These are phyloP conservation scores for Tragulus kanchil DNA, from an alignment of 2,113 vertebrate genomes.

Conservation along the genomic window DNA sequence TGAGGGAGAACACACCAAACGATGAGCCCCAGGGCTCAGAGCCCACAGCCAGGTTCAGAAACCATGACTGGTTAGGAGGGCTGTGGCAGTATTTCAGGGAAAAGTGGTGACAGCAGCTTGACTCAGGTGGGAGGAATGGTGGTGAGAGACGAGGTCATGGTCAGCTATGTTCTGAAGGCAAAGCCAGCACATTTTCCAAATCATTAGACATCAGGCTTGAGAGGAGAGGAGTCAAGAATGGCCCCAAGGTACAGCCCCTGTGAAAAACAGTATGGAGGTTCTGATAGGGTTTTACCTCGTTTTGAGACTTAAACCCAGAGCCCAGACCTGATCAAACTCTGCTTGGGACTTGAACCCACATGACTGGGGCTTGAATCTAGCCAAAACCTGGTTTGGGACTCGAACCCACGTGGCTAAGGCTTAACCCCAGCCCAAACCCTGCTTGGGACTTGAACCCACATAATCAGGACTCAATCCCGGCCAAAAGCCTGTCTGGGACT, in stretches of 20 bases:
- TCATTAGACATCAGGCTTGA: not conserved
- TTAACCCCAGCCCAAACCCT: too few relatives aligned
- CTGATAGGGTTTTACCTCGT: too few relatives aligned
- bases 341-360: too few relatives aligned
- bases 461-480: too few relatives aligned
- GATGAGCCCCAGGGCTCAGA: not conserved
- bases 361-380: too few relatives aligned
- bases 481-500: too few relatives aligned
- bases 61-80: not conserved
- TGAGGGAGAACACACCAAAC: not conserved
- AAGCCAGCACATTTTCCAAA: not conserved
- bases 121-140: not conserved
- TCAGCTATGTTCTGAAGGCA: not conserved
- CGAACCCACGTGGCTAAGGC: too few relatives aligned
- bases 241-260: not conserved
- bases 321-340: too few relatives aligned
- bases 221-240: not conserved
- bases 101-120: not conserved
- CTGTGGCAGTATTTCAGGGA: not conserved
- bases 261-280: not conserved
- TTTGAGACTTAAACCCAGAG: too few relatives aligned
- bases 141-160: not conserved
- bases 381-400: too few relatives aligned
- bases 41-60: not conserved
- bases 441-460: too few relatives aligned